Base-by-base conservation (phyloP, 1,140 invertebrate genomes). In the Mercenaria mercenaria region DNA sequence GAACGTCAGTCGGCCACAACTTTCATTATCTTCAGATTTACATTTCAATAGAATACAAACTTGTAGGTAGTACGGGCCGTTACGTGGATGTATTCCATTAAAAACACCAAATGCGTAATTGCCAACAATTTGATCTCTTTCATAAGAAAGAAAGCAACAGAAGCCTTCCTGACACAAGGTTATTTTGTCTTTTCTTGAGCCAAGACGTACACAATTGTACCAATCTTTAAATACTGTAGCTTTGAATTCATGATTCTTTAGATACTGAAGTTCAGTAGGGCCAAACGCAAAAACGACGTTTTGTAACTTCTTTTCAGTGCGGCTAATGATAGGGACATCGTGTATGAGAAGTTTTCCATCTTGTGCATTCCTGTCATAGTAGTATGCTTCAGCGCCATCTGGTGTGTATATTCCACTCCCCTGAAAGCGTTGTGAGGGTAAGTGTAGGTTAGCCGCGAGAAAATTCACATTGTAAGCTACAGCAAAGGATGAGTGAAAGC, bases 401-500 rank as follows among this genome's bases (percentile, higher is more conserved):
- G 94, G 92, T 1, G 88, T 91, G 86, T 92, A 97, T 64, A 97
- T 96, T 8, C 97, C 97, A 90, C 96, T 97, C 82, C 81, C 81
- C 3, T 67, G 81, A 29, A 83, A 29, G 8, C 97, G 97, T 20
- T 95, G 85, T 0, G 4, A 0, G 0, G 96, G 96, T 6, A 90
- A n/a, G 80, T 97, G 97, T 77, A 96, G 96, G 37, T 97, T 96
- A 0, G 97, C 94, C 0, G 94, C 96, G 10, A 97, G 92, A 1
- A 97, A 93, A 92, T 97, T 97, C 0, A 97, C 96, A 20, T 96
- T 93, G 41, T 96, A 95, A 0, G 94, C 94, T 23, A 95, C 96
- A 0, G 97, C 95, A 96, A 97, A 97, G 1, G 95, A 96, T 1
- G 95, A 93, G 90, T 97, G 97, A 18, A 94, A 96, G 91, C 96